phyloP scores from a whole-genome alignment of 1,140 invertebrate species.

The Heliconius hermathena region DNA sequence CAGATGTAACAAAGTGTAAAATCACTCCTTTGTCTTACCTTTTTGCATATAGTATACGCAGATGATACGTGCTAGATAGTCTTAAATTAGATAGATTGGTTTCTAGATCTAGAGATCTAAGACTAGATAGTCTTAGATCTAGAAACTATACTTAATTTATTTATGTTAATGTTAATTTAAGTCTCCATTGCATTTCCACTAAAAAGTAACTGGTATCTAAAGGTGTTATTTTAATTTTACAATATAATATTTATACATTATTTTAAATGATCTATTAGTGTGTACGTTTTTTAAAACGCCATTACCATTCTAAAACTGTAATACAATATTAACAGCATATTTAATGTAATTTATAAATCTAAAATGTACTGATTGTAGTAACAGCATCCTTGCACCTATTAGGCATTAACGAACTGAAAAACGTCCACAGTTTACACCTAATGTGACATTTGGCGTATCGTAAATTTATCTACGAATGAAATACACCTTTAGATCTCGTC shows the following conservation, averaged over 20 bases:
- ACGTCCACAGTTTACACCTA: constrained; percentile 1
- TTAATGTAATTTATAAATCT: background rate
- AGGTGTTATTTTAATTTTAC: too few relatives aligned
- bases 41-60: background rate
- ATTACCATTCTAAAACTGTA: background rate
- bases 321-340: background rate
- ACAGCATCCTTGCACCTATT: background rate
- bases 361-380: background rate
- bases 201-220: too few relatives aligned
- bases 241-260: too few relatives aligned
- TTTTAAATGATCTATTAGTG: too few relatives aligned
- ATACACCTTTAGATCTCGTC: background rate
- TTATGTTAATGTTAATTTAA: too few relatives aligned
- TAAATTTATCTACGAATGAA: background rate
- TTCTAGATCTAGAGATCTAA: too few relatives aligned
- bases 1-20: background rate
- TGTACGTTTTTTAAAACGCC: too few relatives aligned
- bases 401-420: background rate
- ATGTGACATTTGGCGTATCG: constrained; percentile 3
- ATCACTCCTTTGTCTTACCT: background rate
- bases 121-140: too few relatives aligned
- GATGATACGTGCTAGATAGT: background rate
- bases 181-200: too few relatives aligned
- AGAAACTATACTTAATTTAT: too few relatives aligned
- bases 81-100: too few relatives aligned